A percentile compares a stretch with the other conserved stretches of the same genome.
These are phyloP conservation scores for Strongylocentrotus purpuratus DNA, from an alignment of 35 echinoderm and acorn worm species.

Conservation along the genomic window DNA sequence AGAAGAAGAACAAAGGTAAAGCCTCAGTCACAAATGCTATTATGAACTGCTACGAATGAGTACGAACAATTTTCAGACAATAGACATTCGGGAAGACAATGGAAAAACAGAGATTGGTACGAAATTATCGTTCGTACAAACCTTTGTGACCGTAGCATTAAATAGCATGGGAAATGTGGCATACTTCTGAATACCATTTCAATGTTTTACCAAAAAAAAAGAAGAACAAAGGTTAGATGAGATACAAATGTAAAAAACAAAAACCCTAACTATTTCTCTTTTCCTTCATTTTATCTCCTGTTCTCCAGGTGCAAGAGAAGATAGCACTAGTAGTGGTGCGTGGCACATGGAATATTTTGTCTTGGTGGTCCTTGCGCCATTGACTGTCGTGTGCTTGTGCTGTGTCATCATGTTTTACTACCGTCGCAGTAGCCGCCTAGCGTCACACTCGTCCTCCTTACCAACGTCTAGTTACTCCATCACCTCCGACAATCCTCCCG, in stretches of 20 bases:
- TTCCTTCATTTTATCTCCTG: background rate
- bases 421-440: conserved; percentile 45
- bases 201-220: too few relatives aligned
- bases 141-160: too few relatives aligned
- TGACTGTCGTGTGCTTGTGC: conserved; percentile 69
- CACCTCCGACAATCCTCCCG: conserved; percentile 48
- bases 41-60: too few relatives aligned
- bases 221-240: background rate
- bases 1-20: background rate
- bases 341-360: conserved; percentile 60
- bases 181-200: too few relatives aligned
- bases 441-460: conserved; percentile 43
- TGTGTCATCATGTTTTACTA: conserved; percentile 63
- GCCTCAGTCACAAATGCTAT: background rate
- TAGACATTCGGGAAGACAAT: too few relatives aligned
- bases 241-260: background rate
- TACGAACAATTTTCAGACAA: too few relatives aligned
- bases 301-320: conserved; percentile 42
- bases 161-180: too few relatives aligned
- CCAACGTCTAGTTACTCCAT: conserved; percentile 47
- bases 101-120: too few relatives aligned
- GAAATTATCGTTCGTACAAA: too few relatives aligned
- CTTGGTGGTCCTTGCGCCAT: conserved; percentile 58
- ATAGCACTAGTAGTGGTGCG: conserved; percentile 50
- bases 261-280: background rate